These are phyloP conservation scores for Alcis repandata DNA, from an alignment of 2,888 invertebrate species.

Conservation along the genomic window DNA sequence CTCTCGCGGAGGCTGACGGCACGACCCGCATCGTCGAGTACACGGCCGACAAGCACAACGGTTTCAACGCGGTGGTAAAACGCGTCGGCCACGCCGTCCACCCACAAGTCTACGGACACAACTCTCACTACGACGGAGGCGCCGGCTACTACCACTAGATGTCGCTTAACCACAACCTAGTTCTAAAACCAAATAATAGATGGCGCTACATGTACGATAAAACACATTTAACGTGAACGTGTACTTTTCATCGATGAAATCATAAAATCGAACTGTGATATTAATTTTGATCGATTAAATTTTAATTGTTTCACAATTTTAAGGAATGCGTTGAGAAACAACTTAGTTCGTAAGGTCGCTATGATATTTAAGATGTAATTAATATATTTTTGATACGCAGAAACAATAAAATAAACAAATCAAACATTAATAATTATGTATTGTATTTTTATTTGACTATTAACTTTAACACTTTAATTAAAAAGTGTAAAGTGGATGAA, in stretches of 20 bases:
- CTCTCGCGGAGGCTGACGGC: conserved; percentile 82
- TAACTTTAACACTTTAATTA: too few species aligned
- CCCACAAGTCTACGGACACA: conserved; percentile 73
- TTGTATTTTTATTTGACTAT: conserved; percentile 40
- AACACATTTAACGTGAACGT: conserved; percentile 4
- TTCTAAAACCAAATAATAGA: conserved; percentile 53
- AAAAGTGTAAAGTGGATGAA: not conserved
- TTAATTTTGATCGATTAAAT: conserved; percentile 52
- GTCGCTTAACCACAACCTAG: conserved; percentile 52
- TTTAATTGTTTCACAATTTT: conserved; percentile 45
- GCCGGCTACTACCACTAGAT: conserved; percentile 75
- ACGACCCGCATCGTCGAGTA: conserved; percentile 84
- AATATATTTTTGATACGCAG: conserved; percentile 58
- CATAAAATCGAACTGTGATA: conserved; percentile 70
- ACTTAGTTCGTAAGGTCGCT: conserved; percentile 53
- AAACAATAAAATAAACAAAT: conserved; percentile 54
- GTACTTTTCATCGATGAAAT: conserved; percentile 41
- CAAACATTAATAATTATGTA: conserved; percentile 3
- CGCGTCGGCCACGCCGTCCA: conserved; percentile 81
- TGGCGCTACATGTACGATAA: conserved; percentile 54
- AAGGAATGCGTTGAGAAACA: conserved; percentile 42
- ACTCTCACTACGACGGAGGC: conserved; percentile 61
- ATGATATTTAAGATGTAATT: conserved; percentile 42
- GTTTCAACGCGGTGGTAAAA: conserved; percentile 84
- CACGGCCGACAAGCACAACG: conserved; percentile 82